Evolutionary conservation across 2,113 vertebrate species (phyloP).

Genomic region (Phylloscopus trochiloides): DNA sequence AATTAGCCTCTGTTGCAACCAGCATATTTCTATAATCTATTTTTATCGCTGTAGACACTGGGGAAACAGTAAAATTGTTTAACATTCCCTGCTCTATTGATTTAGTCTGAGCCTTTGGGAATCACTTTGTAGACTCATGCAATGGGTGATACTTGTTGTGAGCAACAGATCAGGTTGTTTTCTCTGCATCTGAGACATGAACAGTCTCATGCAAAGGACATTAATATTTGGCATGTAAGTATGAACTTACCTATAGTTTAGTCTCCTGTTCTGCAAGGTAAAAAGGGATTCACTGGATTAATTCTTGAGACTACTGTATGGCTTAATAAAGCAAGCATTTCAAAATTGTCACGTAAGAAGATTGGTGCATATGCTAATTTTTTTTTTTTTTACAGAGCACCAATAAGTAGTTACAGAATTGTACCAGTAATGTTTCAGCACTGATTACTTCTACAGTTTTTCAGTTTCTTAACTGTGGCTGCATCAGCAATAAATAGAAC

Average conservation of each 20-base stretch:
- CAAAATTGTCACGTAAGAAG: background rate
- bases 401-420: background rate
- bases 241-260: background rate
- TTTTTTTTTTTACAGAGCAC: background rate
- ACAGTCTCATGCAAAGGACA: background rate
- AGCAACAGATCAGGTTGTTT: background rate
- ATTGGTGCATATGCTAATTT: background rate
- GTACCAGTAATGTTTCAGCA: background rate
- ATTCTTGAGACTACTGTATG: background rate
- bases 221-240: background rate
- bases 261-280: background rate
- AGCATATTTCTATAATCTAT: constrained; percentile 20
- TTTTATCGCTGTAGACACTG: constrained; percentile 6
- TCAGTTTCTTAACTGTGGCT: background rate
- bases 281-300: background rate
- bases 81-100: constrained; percentile 29
- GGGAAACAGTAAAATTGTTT: constrained; percentile 37
- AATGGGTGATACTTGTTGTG: background rate
- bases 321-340: background rate
- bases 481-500: background rate
- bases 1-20: background rate
- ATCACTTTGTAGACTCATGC: background rate
- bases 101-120: constrained; percentile 27
- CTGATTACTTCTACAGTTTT: background rate
- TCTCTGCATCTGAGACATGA: background rate